Conservation (phyloP, 2,113 vertebrate genomes). For the Podarcis muralis region DNA sequence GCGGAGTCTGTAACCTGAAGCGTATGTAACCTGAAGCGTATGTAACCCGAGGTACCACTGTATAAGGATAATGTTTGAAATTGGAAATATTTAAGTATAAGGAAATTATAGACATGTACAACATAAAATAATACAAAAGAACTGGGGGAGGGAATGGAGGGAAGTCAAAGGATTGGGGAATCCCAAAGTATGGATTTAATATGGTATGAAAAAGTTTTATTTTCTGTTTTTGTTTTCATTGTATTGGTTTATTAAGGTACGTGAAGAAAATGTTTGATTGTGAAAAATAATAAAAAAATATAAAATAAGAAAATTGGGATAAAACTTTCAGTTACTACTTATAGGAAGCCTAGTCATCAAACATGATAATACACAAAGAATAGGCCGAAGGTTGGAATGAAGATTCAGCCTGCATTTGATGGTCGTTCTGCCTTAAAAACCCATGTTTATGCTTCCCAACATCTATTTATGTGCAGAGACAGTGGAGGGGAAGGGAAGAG, state of each 20-base stretch:
- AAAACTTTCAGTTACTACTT: background rate
- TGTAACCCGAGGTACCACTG: too few species aligned
- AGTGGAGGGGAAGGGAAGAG: background rate
- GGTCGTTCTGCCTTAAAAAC: background rate
- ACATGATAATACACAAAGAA: background rate
- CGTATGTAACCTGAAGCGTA: too few species aligned
- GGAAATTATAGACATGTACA: background rate
- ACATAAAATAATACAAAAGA: background rate
- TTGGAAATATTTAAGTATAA: background rate
- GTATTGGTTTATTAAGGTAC: too few species aligned
- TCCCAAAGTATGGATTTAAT: background rate
- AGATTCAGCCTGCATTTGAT: background rate
- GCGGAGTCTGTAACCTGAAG: too few species aligned
- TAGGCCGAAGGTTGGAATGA: too few species aligned
- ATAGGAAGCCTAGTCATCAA: background rate
- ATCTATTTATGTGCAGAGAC: background rate
- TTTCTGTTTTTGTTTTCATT: too few species aligned
- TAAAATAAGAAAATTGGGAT: background rate
- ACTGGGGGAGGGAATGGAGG: background rate
- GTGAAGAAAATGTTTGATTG: too few species aligned
- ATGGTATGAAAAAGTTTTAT: too few species aligned
- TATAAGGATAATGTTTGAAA: too few species aligned
- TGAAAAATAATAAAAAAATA: too few species aligned
- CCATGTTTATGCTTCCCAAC: background rate
- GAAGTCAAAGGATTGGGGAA: background rate